Evolutionary conservation across 2,888 invertebrate species (phyloP).

Genomic region (Dorcus hopei): DNA sequence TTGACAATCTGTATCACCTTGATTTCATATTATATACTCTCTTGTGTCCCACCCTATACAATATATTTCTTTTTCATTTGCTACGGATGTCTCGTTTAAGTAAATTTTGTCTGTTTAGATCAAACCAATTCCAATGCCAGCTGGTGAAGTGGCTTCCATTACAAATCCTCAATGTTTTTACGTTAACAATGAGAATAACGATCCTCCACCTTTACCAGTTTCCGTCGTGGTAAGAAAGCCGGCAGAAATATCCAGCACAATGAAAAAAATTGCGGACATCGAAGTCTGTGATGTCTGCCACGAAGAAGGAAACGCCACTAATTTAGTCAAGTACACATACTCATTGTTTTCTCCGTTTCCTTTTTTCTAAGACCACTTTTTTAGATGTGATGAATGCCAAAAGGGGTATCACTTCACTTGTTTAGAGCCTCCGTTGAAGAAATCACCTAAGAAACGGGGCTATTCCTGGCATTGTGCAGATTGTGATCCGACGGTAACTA

Average conservation of each 20-base stretch:
- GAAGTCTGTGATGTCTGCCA: slow-evolving; percentile 68
- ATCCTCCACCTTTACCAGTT: slow-evolving; percentile 45
- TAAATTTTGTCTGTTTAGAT: slow-evolving; percentile 51
- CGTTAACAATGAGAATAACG: slow-evolving; percentile 66
- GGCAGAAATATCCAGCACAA: slow-evolving; percentile 3
- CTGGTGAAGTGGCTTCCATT: slow-evolving; percentile 61
- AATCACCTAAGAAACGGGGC: slow-evolving; percentile 89
- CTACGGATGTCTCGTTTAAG: background rate
- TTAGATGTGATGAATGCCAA: slow-evolving; percentile 87
- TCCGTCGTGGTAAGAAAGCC: slow-evolving; percentile 10
- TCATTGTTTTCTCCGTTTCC: background rate
- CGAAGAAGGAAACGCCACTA: slow-evolving; percentile 58
- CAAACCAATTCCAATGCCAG: slow-evolving; percentile 75
- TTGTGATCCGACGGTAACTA: slow-evolving; percentile 82
- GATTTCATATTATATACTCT: no score
- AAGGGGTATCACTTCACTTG: slow-evolving; percentile 91
- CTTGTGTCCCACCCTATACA: no score
- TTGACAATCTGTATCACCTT: no score
- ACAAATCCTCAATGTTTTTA: slow-evolving; percentile 78
- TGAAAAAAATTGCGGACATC: slow-evolving; percentile 5
- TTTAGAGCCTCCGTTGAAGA: slow-evolving; percentile 89
- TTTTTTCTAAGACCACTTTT: background rate
- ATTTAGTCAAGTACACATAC: slow-evolving; percentile 61
- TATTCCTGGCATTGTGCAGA: slow-evolving; percentile 96
- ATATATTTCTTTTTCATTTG: no score